phyloP scores from a whole-genome alignment of 1,140 invertebrate species.

The Drosophila melanogaster region DNA sequence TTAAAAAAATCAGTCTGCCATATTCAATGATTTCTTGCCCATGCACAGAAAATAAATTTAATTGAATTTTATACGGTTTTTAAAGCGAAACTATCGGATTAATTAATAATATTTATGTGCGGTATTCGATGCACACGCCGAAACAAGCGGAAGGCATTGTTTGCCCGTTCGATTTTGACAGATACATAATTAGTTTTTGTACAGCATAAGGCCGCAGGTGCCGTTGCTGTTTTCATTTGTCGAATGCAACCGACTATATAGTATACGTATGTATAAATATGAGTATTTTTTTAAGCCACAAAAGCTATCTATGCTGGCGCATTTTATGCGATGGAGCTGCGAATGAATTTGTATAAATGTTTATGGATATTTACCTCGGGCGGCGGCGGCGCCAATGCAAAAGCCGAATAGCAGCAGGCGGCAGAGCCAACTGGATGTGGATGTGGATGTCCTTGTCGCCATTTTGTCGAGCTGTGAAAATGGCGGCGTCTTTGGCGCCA shows the following conservation, averaged over 20 bases:
- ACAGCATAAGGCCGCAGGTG: constrained; percentile 50
- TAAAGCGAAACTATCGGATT: constrained; percentile 45
- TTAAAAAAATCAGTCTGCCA: background rate
- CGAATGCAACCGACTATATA: constrained; percentile 1
- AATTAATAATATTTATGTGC: constrained; percentile 57
- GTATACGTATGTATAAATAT: constrained; percentile 2
- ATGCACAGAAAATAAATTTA: constrained; percentile 16
- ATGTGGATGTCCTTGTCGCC: constrained; percentile 60
- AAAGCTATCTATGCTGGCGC: constrained; percentile 16
- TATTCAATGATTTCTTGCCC: background rate
- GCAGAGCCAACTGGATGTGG: constrained; percentile 52
- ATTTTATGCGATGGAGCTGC: constrained; percentile 23
- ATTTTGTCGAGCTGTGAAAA: constrained; percentile 76
- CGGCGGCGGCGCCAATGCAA: constrained; percentile 73
- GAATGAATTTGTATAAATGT: constrained; percentile 43
- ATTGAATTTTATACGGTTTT: constrained; percentile 28
- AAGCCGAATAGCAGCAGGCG: constrained; percentile 52
- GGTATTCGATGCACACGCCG: constrained; percentile 14
- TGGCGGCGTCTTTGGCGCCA: constrained; percentile 80
- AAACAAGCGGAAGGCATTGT: constrained; percentile 45
- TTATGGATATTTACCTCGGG: constrained; percentile 73
- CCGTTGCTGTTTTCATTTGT: constrained; percentile 36
- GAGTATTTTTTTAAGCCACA: constrained; percentile 13
- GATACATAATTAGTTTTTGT: constrained; percentile 74
- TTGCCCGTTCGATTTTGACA: constrained; percentile 64